Evolutionary conservation across 2,797 vertebrate genomes (phyloP), one percentile per base, ranked within the genome.

Genomic region (Phyllotis vaccarum): DNA sequence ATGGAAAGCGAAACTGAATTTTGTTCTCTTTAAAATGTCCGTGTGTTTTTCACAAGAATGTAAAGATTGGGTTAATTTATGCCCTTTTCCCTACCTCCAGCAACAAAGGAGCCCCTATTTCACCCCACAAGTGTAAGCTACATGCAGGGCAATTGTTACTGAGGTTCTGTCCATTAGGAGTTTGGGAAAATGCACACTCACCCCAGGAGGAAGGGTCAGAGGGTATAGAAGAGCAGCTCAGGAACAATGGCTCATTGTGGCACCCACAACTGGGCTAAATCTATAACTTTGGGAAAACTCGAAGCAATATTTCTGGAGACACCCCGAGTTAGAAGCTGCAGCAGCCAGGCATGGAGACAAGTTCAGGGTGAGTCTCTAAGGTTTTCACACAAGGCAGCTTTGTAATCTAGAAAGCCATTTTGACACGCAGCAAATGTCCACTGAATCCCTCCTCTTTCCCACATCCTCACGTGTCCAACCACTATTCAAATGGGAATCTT

Each of bases 221-320:
- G 75, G 95, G 19, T 14, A 0, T 58, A 80, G 74, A 54, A 89
- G 56, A 86, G 70, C 14, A 34, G 66, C 72, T 27, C 3, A 2
- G 40, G 91, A 80, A 97, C 96, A 95, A 89, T 92, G 89, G 66
- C n/a, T 34, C 92, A 86, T 52, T 81, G 90, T 93, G 94, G 13
- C 21, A 13, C 64, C 56, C 16, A 0, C 62, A 60, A 11, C 27
- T 52, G 70, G 43, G 37, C 91, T 93, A 83, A 93, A 96, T 95
- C 89, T 66, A 2, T 64, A 74, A 64, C 93, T 34, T 91, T 2
- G 0, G 43, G 74, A 64, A 90, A 56, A 21, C 34, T 85, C 91
- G 14, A 5, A 88, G 66, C 17, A 34, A 70, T 2, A 5, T 64
- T 40, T 21, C 76, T 4, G 2, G 49, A 27, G 80, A 91, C n/a